These are phyloP conservation scores for Trinorchestia longiramus DNA, from an alignment of 1,140 invertebrate species.

Conservation along the genomic window DNA sequence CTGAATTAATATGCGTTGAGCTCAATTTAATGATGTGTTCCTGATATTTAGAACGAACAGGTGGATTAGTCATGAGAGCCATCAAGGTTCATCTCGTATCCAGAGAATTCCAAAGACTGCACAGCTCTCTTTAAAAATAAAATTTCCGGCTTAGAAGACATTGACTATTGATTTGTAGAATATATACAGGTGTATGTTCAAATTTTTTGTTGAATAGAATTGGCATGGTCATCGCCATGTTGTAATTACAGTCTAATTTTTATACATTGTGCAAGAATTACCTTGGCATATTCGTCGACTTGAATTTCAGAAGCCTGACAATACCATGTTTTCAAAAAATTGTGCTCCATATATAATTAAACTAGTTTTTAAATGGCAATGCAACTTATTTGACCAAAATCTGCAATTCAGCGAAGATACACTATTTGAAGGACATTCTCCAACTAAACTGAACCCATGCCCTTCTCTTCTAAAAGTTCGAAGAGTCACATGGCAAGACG, in stretches of 20 bases:
- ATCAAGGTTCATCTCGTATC: not conserved
- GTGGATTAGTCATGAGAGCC: not conserved
- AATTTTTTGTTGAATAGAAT: too few species aligned
- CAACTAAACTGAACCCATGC: not conserved
- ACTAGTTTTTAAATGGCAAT: not conserved
- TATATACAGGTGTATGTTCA: too few species aligned
- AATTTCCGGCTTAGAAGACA: not conserved
- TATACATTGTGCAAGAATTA: not conserved
- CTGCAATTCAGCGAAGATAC: not conserved
- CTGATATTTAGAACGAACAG: not conserved
- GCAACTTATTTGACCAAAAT: not conserved
- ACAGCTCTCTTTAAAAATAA: not conserved
- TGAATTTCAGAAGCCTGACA: not conserved
- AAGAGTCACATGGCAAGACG: slow-evolving; percentile 3
- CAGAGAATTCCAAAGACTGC: not conserved
- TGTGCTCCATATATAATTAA: not conserved
- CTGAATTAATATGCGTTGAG: not conserved
- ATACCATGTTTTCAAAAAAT: not conserved
- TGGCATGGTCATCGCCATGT: too few species aligned
- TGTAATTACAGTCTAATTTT: not conserved
- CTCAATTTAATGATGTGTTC: not conserved
- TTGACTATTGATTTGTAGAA: too few species aligned
- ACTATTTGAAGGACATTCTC: not conserved
- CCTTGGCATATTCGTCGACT: not conserved
- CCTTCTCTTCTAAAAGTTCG: slow-evolving; percentile 7